phyloP scores from a whole-genome alignment of 1,140 invertebrate species.

The Drosophila suzukii region DNA sequence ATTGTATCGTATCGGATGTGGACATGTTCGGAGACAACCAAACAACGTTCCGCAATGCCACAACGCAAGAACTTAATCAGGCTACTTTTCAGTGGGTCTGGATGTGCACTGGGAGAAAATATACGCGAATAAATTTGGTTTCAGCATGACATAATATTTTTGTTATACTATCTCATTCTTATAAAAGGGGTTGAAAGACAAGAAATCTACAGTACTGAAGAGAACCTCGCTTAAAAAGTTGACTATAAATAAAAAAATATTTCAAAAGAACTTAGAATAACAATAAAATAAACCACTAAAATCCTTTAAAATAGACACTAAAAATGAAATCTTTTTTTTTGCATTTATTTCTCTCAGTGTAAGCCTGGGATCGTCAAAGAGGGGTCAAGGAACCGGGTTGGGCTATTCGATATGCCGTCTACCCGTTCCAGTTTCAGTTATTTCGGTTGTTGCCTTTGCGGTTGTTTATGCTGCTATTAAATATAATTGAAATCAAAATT shows the following conservation, averaged over 20 bases:
- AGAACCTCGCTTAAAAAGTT: too few species aligned
- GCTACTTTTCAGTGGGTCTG: slow-evolving; percentile 23
- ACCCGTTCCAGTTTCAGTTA: slow-evolving; percentile 33
- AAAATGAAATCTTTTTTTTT: not conserved
- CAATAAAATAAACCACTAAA: not conserved
- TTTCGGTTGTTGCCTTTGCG: slow-evolving; percentile 33
- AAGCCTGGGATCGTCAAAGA: not conserved
- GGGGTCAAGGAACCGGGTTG: slow-evolving; percentile 72
- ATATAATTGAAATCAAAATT: slow-evolving; percentile 82
- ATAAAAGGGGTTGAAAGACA: too few species aligned
- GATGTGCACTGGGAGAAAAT: slow-evolving; percentile 6
- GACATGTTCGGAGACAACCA: slow-evolving; percentile 44
- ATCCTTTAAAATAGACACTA: not conserved
- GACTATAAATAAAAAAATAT: not conserved
- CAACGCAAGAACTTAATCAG: slow-evolving; percentile 77
- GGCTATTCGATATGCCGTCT: slow-evolving; percentile 34
- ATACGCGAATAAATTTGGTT: too few species aligned
- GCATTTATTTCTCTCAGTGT: slow-evolving; percentile 1
- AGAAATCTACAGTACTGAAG: too few species aligned
- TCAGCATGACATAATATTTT: too few species aligned
- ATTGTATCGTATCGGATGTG: slow-evolving; percentile 9
- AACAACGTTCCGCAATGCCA: slow-evolving; percentile 47
- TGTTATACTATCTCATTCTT: too few species aligned
- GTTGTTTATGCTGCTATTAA: slow-evolving; percentile 79
- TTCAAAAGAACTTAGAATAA: too few species aligned